phyloP scores from a whole-genome alignment of 2,888 invertebrate genomes.

The Diarsia rubi region DNA sequence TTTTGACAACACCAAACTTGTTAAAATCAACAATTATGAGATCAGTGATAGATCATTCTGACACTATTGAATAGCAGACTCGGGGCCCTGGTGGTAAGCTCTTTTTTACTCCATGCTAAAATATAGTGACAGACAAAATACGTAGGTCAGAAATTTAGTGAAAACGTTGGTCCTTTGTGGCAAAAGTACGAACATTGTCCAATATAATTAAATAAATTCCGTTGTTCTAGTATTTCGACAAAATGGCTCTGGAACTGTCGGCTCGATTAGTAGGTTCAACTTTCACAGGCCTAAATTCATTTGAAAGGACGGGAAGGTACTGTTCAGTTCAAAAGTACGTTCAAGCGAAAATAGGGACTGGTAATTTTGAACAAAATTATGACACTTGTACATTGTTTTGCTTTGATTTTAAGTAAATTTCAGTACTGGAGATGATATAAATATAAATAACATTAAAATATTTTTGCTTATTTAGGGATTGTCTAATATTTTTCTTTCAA shows the following conservation, averaged over 20 bases:
- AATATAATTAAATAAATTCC: slow-evolving; percentile 62
- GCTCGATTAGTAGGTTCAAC: slow-evolving; percentile 50
- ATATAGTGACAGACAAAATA: slow-evolving; percentile 1
- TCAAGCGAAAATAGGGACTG: not conserved
- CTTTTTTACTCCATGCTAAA: not conserved
- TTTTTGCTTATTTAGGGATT: not conserved
- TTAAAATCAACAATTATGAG: no score
- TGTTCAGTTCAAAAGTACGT: slow-evolving; percentile 3
- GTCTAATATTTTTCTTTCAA: not conserved
- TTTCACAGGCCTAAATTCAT: slow-evolving; percentile 38
- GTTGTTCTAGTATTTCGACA: slow-evolving; percentile 45
- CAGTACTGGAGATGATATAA: not conserved
- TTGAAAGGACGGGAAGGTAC: slow-evolving; percentile 35
- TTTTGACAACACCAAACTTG: no score
- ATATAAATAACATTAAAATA: not conserved
- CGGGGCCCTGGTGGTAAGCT: no score
- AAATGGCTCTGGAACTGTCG: slow-evolving; percentile 41
- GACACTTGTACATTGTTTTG: not conserved
- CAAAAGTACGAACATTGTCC: slow-evolving; percentile 20
- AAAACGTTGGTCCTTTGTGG: slow-evolving; percentile 28
- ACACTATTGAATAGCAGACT: no score
- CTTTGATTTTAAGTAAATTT: not conserved
- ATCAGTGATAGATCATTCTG: no score
- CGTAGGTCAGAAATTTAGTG: slow-evolving; percentile 25
- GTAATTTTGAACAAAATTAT: slow-evolving; percentile 1